Evolutionary conservation across 2,113 vertebrate genomes (phyloP), one percentile per base, ranked within the genome.

Genomic region (Otocyon megalotis): DNA sequence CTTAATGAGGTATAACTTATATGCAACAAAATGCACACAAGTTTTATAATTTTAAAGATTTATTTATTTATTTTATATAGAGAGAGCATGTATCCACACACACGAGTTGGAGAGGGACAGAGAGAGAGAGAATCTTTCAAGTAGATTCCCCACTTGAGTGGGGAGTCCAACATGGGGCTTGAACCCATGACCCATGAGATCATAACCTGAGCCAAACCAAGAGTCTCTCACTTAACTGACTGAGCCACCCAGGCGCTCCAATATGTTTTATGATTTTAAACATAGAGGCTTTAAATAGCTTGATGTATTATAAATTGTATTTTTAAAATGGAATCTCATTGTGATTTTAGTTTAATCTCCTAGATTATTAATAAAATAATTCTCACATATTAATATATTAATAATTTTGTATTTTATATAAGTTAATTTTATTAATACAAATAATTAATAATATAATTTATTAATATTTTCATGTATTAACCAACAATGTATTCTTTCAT

Each of bases 311-410:
- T 19, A 71, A 72, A 48, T 56, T 87, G 3, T 72, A 72, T 72
- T 83, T 95, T 81, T 72, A 15, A 76, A 82, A 67, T 74, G 20
- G 9, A 50, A 86, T 86, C 32, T 50, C 48, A 83, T n/a, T 90
- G 8, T 86, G 74, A 32, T 86, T 76, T 90, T 90, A 63, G 43
- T 86, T 85, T 65, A 90, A 67, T 77, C 90, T 86, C 32, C 43
- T 80, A 77, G n/a, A 62, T 62, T 48, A 77, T 53, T 96, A 93
- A 67, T 50, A 88, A 82, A 84, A 89, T 88, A 79, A 69, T 17
- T 20, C 58, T 16, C 43, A 43, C 5, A 43, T 43, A 43, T 43
- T 43, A 43, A 43, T 43, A 43, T 43, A 43, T 43, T 43, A 43
- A 43, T 43, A 43, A 43, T 43, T 43, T 43, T 43, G 7, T 43